Base-by-base conservation (phyloP, 1,140 invertebrate species). In the Hylyphantes graminicola region DNA sequence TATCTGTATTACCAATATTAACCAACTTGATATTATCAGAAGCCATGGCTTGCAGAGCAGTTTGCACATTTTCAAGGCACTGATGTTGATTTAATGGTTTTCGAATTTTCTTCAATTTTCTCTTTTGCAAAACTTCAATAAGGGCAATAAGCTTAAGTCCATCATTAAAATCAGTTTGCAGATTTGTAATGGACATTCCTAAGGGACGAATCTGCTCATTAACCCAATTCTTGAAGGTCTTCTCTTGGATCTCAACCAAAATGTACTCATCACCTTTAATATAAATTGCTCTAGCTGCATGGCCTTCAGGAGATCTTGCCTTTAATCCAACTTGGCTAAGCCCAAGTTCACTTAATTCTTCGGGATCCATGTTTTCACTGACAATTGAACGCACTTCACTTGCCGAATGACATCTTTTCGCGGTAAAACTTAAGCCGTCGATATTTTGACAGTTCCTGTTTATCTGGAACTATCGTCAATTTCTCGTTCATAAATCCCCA, bases 151-250 rank as follows among this genome's bases (percentile, higher is more conserved):
- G 91, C 68, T 94, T 92, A 0, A 97, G 95, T 7, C 97, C 97
- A 88, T 97, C 96, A 78, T 94, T 92, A 53, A 99, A 93, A 88
- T 98, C 97, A 76, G 93, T 93, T 0, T 93, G 93, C 72, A 98
- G 91, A 89, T 98, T 95, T 10, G 93, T 89, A 10, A 97, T 95
- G 2, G 17, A 55, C 74, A 85, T 78, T 79, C 89, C 86, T 93
- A 85, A 86, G 3, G 85, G 51, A 55, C 83, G 93, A 73, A 98
- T 90, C 87, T 98, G 96, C 90, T 98, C 97, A 90, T 99, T 99
- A 85, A 98, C 95, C 97, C 97, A 99, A 90, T 99, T 99, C 86
- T 94, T 93, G 90, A 99, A 99, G 0, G 97, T 99, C 88, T 98
- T 97, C 50, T 96, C 94, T 90, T 99, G 97, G 86, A 99, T 99